phyloP scores from a whole-genome alignment of 2,888 invertebrate genomes.

The Scrobipalpa costella region DNA sequence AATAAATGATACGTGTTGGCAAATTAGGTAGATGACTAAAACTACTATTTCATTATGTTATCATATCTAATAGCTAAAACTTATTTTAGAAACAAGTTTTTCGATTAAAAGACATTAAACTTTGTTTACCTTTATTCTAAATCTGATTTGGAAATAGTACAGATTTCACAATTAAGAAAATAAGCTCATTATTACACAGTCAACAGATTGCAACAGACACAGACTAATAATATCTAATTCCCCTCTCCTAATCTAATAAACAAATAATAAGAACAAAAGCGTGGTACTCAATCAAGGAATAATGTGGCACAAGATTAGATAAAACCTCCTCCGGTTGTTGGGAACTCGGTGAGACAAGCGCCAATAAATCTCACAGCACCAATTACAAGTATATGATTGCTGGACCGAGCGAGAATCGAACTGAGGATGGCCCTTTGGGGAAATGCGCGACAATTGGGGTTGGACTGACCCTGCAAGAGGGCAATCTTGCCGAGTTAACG shows the following conservation, averaged over 20 bases:
- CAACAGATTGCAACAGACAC: conserved; percentile 29
- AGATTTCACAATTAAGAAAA: not conserved
- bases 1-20: too few relatives aligned
- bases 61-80: too few relatives aligned
- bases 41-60: too few relatives aligned
- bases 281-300: conserved; percentile 64
- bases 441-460: conserved; percentile 62
- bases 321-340: conserved; percentile 47
- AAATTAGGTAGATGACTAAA: too few relatives aligned
- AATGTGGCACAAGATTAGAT: conserved; percentile 71
- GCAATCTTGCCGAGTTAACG: not conserved
- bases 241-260: conserved; percentile 54
- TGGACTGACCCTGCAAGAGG: conserved; percentile 31
- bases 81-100: too few relatives aligned
- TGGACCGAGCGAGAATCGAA: conserved; percentile 35
- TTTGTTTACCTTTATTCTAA: too few relatives aligned
- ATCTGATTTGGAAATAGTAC: too few relatives aligned
- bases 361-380: conserved; percentile 70
- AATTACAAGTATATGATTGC: conserved; percentile 72
- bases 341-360: conserved; percentile 58
- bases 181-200: conserved; percentile 13
- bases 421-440: conserved; percentile 63
- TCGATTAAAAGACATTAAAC: too few relatives aligned
- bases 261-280: conserved; percentile 61
- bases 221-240: conserved; percentile 31